Evolutionary conservation across 2,797 vertebrate genomes (phyloP).

Genomic region (Oryzias sinensis): DNA sequence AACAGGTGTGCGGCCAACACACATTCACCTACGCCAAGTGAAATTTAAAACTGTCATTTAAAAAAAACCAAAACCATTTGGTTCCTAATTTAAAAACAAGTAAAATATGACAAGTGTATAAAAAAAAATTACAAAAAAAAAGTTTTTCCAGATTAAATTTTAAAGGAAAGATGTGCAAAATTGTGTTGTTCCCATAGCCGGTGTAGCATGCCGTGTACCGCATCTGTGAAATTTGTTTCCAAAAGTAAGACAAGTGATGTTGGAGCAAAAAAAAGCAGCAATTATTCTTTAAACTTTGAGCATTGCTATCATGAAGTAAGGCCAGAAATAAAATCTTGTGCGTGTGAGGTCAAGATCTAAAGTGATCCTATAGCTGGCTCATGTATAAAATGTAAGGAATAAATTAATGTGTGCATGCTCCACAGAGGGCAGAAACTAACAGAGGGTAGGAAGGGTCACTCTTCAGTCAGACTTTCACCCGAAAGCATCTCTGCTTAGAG

Average conservation of each 20-base stretch:
- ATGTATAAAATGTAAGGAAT: constrained; percentile 15
- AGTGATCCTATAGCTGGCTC: constrained; percentile 69
- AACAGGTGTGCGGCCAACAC: constrained; percentile 36
- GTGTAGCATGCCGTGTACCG: constrained; percentile 53
- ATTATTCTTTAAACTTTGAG: constrained; percentile 22
- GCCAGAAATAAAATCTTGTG: constrained; percentile 65
- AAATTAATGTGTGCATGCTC: constrained; percentile 55
- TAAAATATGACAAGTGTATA: constrained; percentile 54
- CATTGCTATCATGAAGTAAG: constrained; percentile 56
- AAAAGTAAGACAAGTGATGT: constrained; percentile 33
- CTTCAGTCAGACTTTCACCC: constrained; percentile 39
- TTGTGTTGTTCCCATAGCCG: constrained; percentile 63
- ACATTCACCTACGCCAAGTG: constrained; percentile 49
- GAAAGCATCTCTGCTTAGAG: constrained; percentile 43
- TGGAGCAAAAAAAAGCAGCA: constrained; percentile 38
- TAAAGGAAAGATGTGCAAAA: constrained; percentile 60
- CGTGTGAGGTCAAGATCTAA: constrained; percentile 70
- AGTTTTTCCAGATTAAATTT: too few species aligned
- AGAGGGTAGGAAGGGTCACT: constrained; percentile 50
- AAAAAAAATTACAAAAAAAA: background rate
- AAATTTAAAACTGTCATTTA: constrained; percentile 60
- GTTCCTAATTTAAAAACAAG: constrained; percentile 68
- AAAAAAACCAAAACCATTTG: constrained; percentile 55
- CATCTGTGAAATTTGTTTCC: constrained; percentile 53
- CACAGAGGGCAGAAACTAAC: constrained; percentile 65